phyloP scores from a whole-genome alignment of 1,140 invertebrate species.

The Temnothorax longispinosus region DNA sequence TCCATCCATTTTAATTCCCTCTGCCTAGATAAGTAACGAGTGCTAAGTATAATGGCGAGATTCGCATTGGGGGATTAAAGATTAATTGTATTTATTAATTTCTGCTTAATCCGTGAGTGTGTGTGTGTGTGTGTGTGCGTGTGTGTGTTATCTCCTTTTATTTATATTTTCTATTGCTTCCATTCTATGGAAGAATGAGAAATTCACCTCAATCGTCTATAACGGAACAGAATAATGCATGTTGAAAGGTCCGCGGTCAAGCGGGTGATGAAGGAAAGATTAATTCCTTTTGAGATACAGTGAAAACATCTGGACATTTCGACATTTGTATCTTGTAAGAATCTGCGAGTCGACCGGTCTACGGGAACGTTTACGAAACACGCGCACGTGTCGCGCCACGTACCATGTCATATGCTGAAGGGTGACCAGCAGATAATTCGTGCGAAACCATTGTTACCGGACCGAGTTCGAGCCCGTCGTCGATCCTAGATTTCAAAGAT shows the following conservation, averaged over 20 bases:
- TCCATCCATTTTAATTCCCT: slow-evolving; percentile 23
- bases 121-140: not conserved
- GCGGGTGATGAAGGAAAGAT: not conserved
- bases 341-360: not conserved
- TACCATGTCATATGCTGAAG: not conserved
- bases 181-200: not conserved
- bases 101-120: not conserved
- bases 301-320: not conserved
- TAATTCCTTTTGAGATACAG: not conserved
- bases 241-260: not conserved
- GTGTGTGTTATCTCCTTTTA: not conserved
- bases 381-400: not conserved
- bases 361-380: not conserved
- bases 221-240: not conserved
- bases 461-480: not conserved
- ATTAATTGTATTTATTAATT: slow-evolving; percentile 33
- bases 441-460: not conserved
- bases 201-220: not conserved
- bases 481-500: slow-evolving; percentile 21
- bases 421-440: not conserved
- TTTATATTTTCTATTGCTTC: not conserved
- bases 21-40: not conserved
- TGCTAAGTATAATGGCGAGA: slow-evolving; percentile 12
- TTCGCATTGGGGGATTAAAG: slow-evolving; percentile 13
- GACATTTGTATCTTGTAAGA: not conserved